Evolutionary conservation across 2,797 vertebrate genomes (phyloP), one percentile per base, ranked within the genome.

Genomic region (Heliangelus exortis): DNA sequence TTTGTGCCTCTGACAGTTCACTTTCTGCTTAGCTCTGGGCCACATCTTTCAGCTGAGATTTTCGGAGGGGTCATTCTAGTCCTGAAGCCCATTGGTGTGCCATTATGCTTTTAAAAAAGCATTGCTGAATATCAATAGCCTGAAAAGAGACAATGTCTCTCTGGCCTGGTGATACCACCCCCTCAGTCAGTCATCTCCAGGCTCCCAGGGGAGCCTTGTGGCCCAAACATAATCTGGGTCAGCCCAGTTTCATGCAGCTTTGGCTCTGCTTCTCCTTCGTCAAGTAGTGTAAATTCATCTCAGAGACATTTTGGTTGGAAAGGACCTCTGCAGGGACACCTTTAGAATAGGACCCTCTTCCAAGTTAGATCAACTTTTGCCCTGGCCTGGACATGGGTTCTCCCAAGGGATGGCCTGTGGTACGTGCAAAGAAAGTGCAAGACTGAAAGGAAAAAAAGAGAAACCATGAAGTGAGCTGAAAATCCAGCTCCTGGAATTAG

Each of bases 401-500:
- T 77, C 36, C 59, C 2, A 4, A 50, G 33, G 25, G 74, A n/a
- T 31, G n/a, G 3, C 51, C 53, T 63, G 13, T 2, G 2, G 26
- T 50, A 31, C 15, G 15, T 51, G 47, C 39, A 67, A 87, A 75
- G 59, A 58, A 15, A 57, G 11, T 26, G 28, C 65, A 85, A 74
- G 67, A 39, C 20, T 41, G n/a, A 82, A 82, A 86, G 47, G 14
- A 11, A 47, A 47, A 47, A 15, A 58, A 61, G 65, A 67, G 48
- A n/a, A 12, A 2, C 3, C 12, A 41, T 53, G 26, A 91, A 80
- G 58, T 0, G 8, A 91, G 18, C 17, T 91, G 51, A 86, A 90
- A 94, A 91, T 79, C 55, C 36, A 86, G 12, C 55, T 92, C 48
- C 62, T 81, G 78, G 87, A 95, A 81, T 58, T 81, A 91, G 47